Evolutionary conservation across 2,888 invertebrate genomes (phyloP), one percentile per base, ranked within the genome.

Genomic region (Toxonevra muliebris): DNA sequence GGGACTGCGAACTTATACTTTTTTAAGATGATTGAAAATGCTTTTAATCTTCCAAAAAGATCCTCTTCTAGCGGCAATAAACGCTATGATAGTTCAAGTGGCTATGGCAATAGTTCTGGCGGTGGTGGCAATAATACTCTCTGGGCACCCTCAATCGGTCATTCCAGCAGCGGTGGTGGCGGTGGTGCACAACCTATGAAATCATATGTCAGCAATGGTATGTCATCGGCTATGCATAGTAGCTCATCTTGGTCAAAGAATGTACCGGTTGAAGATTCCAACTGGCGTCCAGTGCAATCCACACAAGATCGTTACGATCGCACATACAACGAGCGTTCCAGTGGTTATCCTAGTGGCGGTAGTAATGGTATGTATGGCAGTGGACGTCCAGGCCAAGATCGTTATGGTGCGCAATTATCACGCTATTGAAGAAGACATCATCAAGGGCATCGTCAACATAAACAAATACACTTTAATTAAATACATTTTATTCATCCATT

Each of bases 301-400:
- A 70, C 77, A 2, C 83, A 84, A 68, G 83, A 84, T 72, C 84
- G 85, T 41, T 85, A 85, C 66, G 85, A 85, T 73, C 82, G 85
- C 55, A 83, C 82, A 11, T 85, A 85, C 65, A 85, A 85, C 73
- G 85, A 85, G 71, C 82, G 85, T 17, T 82, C 84, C 1, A 82
- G 82, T 45, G 75, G 81, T 13, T 76, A 76, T 58, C 61, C 72
- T n/a, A 69, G 74, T 58, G 71, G 75, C 17, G 65, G 72, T 20
- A 71, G 74, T 41, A 75, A 78, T 17, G 80, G 81, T 60, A 77
- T 82, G 72, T 82, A 81, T 53, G 79, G 78, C 0, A 76, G 77
- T 53, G 77, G 80, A 60, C 79, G 84, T 0, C 82, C 83, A 7
- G 72, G 76, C 8, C 82, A 83, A 69, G 85, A 85, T 71, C 81